Evolutionary conservation across 2,888 invertebrate genomes (phyloP).

Genomic region (Drosophila hamatofila): DNA sequence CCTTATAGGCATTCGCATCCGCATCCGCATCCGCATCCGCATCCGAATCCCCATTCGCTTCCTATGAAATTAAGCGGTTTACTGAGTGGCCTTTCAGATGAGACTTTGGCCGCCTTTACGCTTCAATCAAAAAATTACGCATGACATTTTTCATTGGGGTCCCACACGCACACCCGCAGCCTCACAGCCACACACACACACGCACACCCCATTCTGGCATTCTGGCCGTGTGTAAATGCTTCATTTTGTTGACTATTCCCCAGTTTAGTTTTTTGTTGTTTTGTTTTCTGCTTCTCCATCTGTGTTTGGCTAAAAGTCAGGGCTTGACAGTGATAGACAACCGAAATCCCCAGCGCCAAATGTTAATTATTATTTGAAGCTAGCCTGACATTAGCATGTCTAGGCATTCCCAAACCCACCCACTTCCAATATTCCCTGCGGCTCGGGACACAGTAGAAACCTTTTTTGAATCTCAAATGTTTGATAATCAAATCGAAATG

Average conservation of each 20-base stretch:
- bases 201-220: constrained; percentile 13
- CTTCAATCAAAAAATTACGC: constrained; percentile 71
- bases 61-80: constrained; percentile 33
- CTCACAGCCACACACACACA: constrained; percentile 10
- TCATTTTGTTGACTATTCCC: constrained; percentile 28
- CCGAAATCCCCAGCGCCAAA: constrained; percentile 9
- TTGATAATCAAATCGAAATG: constrained; percentile 3
- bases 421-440: constrained; percentile 1
- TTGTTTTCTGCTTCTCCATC: neutral
- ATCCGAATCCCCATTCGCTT: neutral
- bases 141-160: constrained; percentile 59
- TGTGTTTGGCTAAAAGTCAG: constrained; percentile 21
- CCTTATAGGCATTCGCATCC: neutral
- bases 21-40: neutral
- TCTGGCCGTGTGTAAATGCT: constrained; percentile 40
- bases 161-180: constrained; percentile 10
- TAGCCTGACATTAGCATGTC: constrained; percentile 18
- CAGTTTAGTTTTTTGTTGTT: neutral
- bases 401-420: neutral
- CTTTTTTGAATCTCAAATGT: neutral
- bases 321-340: constrained; percentile 25
- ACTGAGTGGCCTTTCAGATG: constrained; percentile 16
- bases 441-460: neutral
- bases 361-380: constrained; percentile 42
- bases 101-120: constrained; percentile 27